phyloP scores from a whole-genome alignment of 2,797 vertebrate genomes.

The Tamandua tetradactyla region DNA sequence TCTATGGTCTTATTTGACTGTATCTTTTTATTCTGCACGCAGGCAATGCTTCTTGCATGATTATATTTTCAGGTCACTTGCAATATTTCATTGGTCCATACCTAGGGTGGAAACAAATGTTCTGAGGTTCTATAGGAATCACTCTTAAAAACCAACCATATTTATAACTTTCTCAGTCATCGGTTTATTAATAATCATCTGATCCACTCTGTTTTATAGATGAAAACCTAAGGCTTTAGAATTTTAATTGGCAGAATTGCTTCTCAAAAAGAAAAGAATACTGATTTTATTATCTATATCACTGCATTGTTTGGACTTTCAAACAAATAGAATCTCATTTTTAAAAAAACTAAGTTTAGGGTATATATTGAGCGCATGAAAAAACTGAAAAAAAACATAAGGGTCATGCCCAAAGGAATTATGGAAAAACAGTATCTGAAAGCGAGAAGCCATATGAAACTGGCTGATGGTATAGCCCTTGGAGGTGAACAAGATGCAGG shows the following conservation, averaged over 20 bases:
- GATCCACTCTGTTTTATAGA: not conserved
- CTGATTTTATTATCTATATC: not conserved
- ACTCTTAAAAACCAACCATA: not conserved
- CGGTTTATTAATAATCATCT: not conserved
- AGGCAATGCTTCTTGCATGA: not conserved
- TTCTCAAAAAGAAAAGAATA: not conserved
- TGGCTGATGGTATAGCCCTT: not conserved
- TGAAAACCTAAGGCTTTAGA: not conserved
- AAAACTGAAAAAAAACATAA: not conserved
- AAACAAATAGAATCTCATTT: constrained; percentile 18
- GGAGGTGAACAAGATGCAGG: not conserved
- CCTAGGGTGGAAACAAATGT: not conserved
- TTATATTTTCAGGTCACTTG: not conserved
- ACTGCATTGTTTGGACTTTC: not conserved
- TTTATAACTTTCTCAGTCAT: not conserved
- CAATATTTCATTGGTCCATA: not conserved
- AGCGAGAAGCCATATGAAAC: not conserved
- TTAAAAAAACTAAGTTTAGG: not conserved
- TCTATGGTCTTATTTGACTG: not conserved
- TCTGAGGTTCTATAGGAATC: not conserved
- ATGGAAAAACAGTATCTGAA: not conserved
- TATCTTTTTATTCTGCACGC: not conserved
- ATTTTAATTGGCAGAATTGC: not conserved
- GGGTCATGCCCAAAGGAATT: not conserved
- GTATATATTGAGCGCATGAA: not conserved